These are phyloP conservation scores for Rhinoderma darwinii DNA, from an alignment of 2,113 vertebrate genomes.

Conservation along the genomic window DNA sequence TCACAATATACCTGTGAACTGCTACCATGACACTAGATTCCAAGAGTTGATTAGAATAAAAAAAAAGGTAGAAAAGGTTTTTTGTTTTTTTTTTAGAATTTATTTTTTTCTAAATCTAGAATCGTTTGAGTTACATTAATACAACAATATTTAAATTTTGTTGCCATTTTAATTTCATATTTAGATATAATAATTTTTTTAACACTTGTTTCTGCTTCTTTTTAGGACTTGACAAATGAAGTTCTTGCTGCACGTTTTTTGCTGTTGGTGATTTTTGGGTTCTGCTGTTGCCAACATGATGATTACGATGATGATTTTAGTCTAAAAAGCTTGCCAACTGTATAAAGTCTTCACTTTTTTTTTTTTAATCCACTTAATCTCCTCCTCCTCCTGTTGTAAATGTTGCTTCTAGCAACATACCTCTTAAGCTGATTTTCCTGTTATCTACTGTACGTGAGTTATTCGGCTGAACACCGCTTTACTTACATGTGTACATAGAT, in stretches of 20 bases:
- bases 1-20: no score
- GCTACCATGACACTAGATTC: no score
- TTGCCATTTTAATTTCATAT: background rate
- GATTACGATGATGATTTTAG: background rate
- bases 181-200: background rate
- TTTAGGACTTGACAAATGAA: constrained; percentile 45
- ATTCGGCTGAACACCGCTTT: background rate
- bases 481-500: background rate
- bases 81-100: no score
- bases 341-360: background rate
- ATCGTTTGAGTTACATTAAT: no score
- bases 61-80: no score
- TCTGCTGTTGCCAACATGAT: background rate
- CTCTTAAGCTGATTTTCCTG: background rate
- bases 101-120: no score
- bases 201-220: background rate
- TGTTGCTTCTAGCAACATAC: background rate
- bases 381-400: background rate
- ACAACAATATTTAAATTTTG: no score
- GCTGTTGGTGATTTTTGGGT: background rate
- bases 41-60: no score
- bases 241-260: background rate
- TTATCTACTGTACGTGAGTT: background rate
- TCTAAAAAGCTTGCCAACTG: background rate
- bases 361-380: no score